Conservation (phyloP, 2,797 vertebrate genomes). For the Scyliorhinus canicula region DNA sequence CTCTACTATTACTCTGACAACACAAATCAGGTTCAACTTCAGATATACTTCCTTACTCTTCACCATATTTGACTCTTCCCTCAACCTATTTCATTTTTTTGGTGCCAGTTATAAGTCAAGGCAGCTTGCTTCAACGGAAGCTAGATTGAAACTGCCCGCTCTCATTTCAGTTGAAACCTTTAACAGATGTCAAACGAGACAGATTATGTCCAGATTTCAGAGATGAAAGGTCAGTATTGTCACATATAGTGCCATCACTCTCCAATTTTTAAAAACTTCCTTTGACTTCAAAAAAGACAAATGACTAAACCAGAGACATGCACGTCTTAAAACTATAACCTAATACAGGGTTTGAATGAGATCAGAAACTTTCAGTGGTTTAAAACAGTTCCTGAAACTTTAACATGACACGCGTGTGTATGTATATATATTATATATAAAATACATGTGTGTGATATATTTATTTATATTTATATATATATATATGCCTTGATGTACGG, state of each 20-base stretch:
- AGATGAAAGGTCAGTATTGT: slow-evolving; percentile 29
- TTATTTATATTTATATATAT: too few relatives aligned
- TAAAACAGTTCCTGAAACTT: not conserved
- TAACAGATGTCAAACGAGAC: slow-evolving; percentile 13
- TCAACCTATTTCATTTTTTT: not conserved
- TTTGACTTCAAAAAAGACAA: slow-evolving; percentile 22
- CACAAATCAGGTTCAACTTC: not conserved
- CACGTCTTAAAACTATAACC: not conserved
- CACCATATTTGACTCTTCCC: not conserved
- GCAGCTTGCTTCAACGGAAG: not conserved
- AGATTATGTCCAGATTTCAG: not conserved
- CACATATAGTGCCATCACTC: not conserved
- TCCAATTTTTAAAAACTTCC: not conserved
- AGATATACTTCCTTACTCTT: not conserved
- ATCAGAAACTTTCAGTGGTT: not conserved
- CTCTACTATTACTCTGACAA: not conserved
- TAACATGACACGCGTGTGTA: not conserved
- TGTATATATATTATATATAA: too few relatives aligned
- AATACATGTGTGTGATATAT: too few relatives aligned
- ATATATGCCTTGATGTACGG: not conserved
- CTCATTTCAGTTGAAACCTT: slow-evolving; percentile 9
- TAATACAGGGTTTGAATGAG: not conserved
- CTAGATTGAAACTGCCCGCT: not conserved
- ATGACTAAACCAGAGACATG: not conserved
- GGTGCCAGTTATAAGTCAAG: not conserved